Conservation (phyloP, 2,888 invertebrate species). For the Machimus rusticus region DNA sequence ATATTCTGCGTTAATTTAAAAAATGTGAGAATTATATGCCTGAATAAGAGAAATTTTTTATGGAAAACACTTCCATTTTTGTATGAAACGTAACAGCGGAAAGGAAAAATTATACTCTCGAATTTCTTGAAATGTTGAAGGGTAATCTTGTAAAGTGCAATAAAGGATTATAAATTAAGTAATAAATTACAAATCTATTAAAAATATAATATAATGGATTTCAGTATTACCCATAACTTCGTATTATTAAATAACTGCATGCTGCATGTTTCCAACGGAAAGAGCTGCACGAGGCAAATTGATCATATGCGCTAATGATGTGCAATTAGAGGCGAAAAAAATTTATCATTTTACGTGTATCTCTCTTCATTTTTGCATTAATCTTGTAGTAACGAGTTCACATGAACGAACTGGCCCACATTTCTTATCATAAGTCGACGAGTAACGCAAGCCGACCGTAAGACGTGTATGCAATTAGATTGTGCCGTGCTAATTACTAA, state of each 20-base stretch:
- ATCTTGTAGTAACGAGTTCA: neutral
- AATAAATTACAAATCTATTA: neutral
- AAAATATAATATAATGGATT: neutral
- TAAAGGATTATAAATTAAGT: neutral
- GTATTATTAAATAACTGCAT: neutral
- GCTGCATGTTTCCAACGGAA: neutral
- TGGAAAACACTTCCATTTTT: too few relatives aligned
- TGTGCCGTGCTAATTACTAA: neutral
- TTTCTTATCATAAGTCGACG: neutral
- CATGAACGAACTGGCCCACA: neutral
- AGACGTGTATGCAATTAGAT: neutral
- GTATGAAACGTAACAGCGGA: too few relatives aligned
- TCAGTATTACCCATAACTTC: neutral
- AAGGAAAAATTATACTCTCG: too few relatives aligned
- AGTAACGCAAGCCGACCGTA: neutral
- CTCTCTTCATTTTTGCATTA: neutral
- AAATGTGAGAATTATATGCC: too few relatives aligned
- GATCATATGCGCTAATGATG: neutral
- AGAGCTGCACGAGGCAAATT: neutral
- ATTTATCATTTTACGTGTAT: neutral
- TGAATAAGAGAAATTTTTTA: too few relatives aligned
- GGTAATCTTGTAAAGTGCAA: too few relatives aligned
- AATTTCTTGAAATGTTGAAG: too few relatives aligned
- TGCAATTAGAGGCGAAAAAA: neutral
- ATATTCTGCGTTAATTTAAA: too few relatives aligned